Evolutionary conservation across 2,113 vertebrate species (phyloP).

Genomic region (Thryonomys swinderianus): DNA sequence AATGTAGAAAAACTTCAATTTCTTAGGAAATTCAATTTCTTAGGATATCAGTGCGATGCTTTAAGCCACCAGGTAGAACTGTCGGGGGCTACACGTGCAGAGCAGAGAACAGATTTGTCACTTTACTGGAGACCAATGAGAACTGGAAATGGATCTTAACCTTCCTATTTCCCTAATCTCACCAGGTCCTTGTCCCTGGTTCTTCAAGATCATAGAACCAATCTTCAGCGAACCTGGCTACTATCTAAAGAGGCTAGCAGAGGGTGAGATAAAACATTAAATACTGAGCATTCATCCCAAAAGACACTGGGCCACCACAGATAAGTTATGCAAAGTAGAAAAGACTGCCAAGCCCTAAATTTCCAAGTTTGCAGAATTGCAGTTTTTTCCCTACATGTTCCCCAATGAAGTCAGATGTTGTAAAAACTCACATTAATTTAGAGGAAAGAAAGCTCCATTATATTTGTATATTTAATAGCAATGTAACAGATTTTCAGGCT

Average conservation of each 20-base stretch:
- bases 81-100: neutral
- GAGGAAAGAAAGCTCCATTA: neutral
- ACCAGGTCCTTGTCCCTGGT: neutral
- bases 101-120: neutral
- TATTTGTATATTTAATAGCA: conserved; percentile 4
- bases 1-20: neutral
- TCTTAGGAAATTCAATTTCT: too few species aligned
- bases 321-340: neutral
- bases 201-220: neutral
- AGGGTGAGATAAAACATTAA: neutral
- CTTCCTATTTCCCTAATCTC: neutral
- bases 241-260: neutral
- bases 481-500: neutral
- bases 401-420: neutral
- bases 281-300: neutral
- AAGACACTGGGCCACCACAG: neutral
- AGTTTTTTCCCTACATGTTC: neutral
- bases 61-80: neutral
- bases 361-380: neutral
- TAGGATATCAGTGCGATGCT: neutral
- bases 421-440: neutral
- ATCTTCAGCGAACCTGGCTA: neutral
- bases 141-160: neutral
- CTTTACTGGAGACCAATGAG: neutral
- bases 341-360: neutral